Evolutionary conservation across 2,797 vertebrate species (phyloP).

Genomic region (Varecia variegata): DNA sequence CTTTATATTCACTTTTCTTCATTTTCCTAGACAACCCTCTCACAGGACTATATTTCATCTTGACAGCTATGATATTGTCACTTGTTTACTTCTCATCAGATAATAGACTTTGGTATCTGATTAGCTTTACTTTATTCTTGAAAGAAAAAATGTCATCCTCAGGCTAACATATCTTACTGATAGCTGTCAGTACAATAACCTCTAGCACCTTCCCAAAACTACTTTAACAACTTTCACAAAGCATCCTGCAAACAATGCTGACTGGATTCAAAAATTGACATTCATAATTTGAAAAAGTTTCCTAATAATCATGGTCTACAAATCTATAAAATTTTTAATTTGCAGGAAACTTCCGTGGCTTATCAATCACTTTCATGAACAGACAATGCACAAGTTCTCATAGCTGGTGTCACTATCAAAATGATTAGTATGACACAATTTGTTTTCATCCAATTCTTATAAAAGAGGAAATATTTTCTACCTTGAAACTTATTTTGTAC

Average conservation of each 20-base stretch:
- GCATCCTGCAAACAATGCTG: neutral
- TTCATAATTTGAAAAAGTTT: neutral
- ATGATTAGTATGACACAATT: neutral
- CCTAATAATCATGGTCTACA: neutral
- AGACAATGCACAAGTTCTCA: neutral
- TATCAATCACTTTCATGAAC: neutral
- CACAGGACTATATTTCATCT: conserved; percentile 54
- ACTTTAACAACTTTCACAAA: conserved; percentile 20
- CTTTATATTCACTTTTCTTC: conserved; percentile 41
- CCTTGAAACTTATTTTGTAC: neutral
- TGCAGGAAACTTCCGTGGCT: neutral
- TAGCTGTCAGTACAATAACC: conserved; percentile 46
- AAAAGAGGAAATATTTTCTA: neutral
- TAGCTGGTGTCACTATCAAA: conserved; percentile 25
- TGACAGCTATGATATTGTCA: conserved; percentile 69
- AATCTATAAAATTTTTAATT: conserved; percentile 18
- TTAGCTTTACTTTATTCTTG: conserved; percentile 58
- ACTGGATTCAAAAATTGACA: neutral
- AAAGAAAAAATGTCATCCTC: conserved; percentile 60
- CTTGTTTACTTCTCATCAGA: conserved; percentile 71
- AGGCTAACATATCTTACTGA: conserved; percentile 57
- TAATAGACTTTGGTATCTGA: conserved; percentile 67
- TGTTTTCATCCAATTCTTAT: neutral
- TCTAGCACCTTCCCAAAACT: neutral
- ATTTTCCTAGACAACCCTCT: conserved; percentile 53